Conservation (phyloP, 2,797 vertebrate genomes). For the Hapalemur alaotrensis region DNA sequence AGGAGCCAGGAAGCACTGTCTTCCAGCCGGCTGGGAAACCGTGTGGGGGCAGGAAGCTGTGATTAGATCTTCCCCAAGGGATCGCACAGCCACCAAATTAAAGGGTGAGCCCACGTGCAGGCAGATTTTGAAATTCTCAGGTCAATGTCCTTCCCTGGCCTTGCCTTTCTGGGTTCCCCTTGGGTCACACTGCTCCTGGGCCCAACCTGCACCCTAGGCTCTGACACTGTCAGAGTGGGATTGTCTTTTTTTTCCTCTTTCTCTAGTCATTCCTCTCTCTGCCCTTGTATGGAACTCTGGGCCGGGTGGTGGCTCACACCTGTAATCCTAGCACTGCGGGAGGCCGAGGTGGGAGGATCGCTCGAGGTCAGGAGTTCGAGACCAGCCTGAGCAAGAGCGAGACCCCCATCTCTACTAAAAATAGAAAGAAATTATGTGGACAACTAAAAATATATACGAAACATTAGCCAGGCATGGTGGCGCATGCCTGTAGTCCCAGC, state of each 20-base stretch:
- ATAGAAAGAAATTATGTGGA: too few relatives aligned
- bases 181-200: not conserved
- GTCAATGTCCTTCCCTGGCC: not conserved
- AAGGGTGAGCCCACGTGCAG: not conserved
- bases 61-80: not conserved
- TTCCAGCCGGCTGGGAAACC: not conserved
- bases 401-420: too few relatives aligned
- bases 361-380: too few relatives aligned
- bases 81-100: not conserved
- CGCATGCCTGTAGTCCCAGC: too few relatives aligned
- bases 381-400: too few relatives aligned
- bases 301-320: too few relatives aligned
- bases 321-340: too few relatives aligned
- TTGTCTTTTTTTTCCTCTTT: not conserved
- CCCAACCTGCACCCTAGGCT: not conserved
- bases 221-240: not conserved
- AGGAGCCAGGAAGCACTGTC: not conserved
- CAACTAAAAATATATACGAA: too few relatives aligned
- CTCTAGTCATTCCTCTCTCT: not conserved
- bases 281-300: not conserved
- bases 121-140: not conserved
- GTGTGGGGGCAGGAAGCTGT: not conserved
- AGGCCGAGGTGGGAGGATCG: too few relatives aligned
- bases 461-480: too few relatives aligned
- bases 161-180: too few relatives aligned